Evolutionary conservation across 1,140 invertebrate genomes (phyloP).

Genomic region (Wiebesia pumilae): DNA sequence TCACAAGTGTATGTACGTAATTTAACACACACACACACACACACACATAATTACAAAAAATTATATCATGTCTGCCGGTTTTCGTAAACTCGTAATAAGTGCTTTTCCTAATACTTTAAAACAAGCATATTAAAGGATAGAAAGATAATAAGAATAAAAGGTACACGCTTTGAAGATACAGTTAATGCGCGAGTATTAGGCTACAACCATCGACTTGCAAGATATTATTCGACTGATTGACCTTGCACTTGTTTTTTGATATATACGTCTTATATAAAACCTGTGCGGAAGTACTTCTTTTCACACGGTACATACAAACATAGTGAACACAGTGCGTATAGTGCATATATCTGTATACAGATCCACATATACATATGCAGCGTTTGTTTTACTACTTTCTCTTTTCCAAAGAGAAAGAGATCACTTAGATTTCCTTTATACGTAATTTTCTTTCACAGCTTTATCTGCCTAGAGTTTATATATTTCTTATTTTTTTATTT

Average conservation of each 20-base stretch:
- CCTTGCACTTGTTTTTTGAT: conserved; percentile 6
- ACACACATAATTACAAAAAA: neutral
- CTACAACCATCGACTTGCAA: neutral
- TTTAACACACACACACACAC: neutral
- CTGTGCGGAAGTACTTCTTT: neutral
- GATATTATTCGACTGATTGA: neutral
- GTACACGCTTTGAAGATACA: neutral
- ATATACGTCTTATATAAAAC: conserved; percentile 19
- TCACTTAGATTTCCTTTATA: conserved; percentile 42
- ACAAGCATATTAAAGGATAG: neutral
- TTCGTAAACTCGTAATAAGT: conserved; percentile 9
- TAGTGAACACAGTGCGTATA: neutral
- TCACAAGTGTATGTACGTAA: neutral
- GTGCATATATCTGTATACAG: neutral
- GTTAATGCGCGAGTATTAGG: neutral
- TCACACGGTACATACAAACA: neutral
- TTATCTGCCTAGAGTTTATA: neutral
- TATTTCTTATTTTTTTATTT: neutral
- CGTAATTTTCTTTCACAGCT: conserved; percentile 22
- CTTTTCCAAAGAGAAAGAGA: neutral
- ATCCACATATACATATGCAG: neutral
- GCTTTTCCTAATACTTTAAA: conserved; percentile 7
- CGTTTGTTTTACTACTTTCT: neutral
- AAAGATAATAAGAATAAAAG: neutral
- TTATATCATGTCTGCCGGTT: neutral